phyloP scores from a whole-genome alignment of 2,888 invertebrate species.

The Agelastica alni region DNA sequence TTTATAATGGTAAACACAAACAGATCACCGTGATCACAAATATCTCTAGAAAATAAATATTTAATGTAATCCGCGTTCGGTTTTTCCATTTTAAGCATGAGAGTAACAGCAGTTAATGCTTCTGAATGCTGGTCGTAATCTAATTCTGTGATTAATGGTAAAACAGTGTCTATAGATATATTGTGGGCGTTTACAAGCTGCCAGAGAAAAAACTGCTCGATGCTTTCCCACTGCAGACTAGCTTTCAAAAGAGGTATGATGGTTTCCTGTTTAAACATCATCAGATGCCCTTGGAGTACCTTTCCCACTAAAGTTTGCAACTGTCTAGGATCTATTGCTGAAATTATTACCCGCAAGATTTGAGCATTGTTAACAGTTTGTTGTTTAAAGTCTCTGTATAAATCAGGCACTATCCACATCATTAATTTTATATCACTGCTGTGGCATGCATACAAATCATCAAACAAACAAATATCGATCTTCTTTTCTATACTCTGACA shows the following conservation, averaged over 20 bases:
- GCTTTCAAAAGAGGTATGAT: constrained; percentile 75
- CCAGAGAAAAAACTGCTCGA: constrained; percentile 97
- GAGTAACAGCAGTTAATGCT: constrained; percentile 85
- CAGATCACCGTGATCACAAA: constrained; percentile 67
- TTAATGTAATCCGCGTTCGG: constrained; percentile 85
- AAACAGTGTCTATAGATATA: constrained; percentile 87
- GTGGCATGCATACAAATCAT: constrained; percentile 87
- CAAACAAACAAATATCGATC: constrained; percentile 71
- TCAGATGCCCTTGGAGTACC: constrained; percentile 70
- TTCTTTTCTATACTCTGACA: constrained; percentile 78
- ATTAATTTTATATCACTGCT: constrained; percentile 87
- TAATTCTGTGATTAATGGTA: constrained; percentile 77
- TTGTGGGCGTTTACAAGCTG: constrained; percentile 93
- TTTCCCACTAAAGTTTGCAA: constrained; percentile 89
- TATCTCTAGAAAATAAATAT: constrained; percentile 71
- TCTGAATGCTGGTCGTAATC: constrained; percentile 87
- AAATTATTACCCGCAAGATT: constrained; percentile 85
- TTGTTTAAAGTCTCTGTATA: constrained; percentile 88
- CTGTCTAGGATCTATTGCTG: constrained; percentile 87
- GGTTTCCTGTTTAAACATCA: constrained; percentile 80
- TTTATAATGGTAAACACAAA: constrained; percentile 91
- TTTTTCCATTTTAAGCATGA: constrained; percentile 90
- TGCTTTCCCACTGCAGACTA: constrained; percentile 94
- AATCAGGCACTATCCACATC: constrained; percentile 90
- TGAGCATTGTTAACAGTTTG: constrained; percentile 87